These are phyloP conservation scores for Ptilonorhynchus violaceus DNA, from an alignment of 2,113 vertebrate genomes.

Conservation along the genomic window DNA sequence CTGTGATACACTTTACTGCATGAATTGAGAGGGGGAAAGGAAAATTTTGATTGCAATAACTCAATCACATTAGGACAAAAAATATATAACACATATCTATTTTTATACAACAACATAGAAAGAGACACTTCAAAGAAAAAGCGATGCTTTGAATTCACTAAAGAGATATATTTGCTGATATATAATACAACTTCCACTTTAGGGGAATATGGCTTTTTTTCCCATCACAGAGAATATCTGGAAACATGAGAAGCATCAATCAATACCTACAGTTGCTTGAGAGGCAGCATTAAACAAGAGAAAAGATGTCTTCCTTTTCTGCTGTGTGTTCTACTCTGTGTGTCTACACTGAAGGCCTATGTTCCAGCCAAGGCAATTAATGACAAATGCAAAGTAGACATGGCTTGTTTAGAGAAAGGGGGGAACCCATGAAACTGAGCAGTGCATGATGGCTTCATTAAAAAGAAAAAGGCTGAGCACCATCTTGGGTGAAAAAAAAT, in stretches of 20 bases:
- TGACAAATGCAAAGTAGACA: constrained; percentile 3
- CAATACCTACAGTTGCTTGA: not conserved
- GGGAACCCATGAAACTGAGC: not conserved
- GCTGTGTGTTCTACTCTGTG: not conserved
- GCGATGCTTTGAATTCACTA: not conserved
- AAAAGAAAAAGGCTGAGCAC: not conserved
- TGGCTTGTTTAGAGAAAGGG: not conserved
- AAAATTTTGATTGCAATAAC: not conserved
- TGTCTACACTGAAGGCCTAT: not conserved
- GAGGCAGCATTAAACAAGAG: not conserved
- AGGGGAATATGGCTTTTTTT: not conserved
- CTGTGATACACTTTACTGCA: not conserved
- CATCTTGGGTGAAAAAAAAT: not conserved
- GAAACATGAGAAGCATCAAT: not conserved
- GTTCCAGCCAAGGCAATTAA: not conserved
- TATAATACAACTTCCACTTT: not conserved
- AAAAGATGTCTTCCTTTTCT: not conserved
- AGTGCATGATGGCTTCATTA: not conserved
- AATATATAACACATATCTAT: not conserved
- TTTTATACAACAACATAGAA: not conserved
- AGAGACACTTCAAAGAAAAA: not conserved
- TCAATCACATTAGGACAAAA: not conserved
- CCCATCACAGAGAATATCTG: not conserved
- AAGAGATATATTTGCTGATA: not conserved
- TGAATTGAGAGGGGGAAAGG: not conserved